Conservation (phyloP, 2,113 vertebrate species). For the Forbesichthys agassizii region DNA sequence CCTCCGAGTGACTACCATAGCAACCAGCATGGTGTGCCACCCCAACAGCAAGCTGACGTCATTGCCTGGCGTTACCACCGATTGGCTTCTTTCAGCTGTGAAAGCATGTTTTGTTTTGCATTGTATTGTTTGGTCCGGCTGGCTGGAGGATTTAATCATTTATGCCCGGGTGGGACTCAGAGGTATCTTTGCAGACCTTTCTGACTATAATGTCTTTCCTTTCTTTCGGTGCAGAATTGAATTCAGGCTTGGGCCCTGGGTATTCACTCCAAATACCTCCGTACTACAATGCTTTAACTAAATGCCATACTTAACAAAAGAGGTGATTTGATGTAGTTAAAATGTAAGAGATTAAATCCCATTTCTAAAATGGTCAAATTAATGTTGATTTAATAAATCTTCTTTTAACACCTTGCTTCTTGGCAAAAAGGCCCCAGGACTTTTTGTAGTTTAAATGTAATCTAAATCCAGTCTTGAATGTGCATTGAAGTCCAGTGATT, state of each 20-base stretch:
- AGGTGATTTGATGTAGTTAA: neutral
- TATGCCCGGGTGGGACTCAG: slow-evolving; percentile 52
- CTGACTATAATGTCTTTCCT: slow-evolving; percentile 52
- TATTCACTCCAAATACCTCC: slow-evolving; percentile 19
- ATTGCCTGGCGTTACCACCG: slow-evolving; percentile 36
- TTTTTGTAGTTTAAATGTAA: neutral
- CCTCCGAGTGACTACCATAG: neutral
- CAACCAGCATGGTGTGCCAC: slow-evolving; percentile 24
- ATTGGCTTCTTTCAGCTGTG: slow-evolving; percentile 48
- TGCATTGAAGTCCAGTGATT: neutral
- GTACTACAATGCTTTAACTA: slow-evolving; percentile 17
- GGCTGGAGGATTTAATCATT: slow-evolving; percentile 65
- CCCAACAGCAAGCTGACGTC: slow-evolving; percentile 42
- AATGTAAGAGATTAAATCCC: slow-evolving; percentile 5
- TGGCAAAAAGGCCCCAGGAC: neutral
- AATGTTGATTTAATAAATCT: neutral
- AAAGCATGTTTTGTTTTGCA: slow-evolving; percentile 64
- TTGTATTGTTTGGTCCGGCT: slow-evolving; percentile 49
- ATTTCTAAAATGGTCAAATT: slow-evolving; percentile 8
- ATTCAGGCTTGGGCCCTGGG: slow-evolving; percentile 31
- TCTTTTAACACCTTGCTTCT: slow-evolving; percentile 16
- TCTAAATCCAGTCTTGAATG: neutral
- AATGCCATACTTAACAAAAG: neutral
- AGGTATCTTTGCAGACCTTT: slow-evolving; percentile 58
- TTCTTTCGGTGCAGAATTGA: slow-evolving; percentile 14